Percentiles rank a stretch among this genome's conserved stretches.
phyloP scores from a whole-genome alignment of 2,888 invertebrate genomes.

The Acleris cristana region DNA sequence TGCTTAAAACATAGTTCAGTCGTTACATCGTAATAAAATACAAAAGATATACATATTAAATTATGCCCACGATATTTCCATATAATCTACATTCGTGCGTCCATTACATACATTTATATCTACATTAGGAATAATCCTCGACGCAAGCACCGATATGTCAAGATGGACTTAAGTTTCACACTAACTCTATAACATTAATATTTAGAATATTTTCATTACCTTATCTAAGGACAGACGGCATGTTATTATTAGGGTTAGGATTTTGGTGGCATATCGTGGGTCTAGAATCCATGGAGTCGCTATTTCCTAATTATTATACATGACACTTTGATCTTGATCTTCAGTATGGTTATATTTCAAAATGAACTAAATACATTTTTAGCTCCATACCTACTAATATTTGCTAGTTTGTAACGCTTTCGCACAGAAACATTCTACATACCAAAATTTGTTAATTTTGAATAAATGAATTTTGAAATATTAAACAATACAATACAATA shows the following conservation, averaged over 20 bases:
- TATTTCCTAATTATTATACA: too few species aligned
- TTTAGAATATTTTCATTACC: constrained; percentile 72
- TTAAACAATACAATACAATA: too few species aligned
- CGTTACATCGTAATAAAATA: constrained; percentile 37
- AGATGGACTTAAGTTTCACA: constrained; percentile 69
- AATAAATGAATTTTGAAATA: too few species aligned
- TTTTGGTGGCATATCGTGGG: too few species aligned
- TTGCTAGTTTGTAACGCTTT: too few species aligned
- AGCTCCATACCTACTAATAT: too few species aligned
- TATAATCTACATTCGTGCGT: constrained; percentile 28
- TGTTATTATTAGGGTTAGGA: constrained; percentile 43
- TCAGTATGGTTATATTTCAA: too few species aligned
- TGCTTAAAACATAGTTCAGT: constrained; percentile 35
- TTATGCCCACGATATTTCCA: constrained; percentile 40
- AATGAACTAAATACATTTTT: too few species aligned
- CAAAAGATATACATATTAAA: constrained; percentile 39
- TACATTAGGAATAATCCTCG: constrained; percentile 48
- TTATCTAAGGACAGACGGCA: constrained; percentile 70
- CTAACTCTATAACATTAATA: constrained; percentile 54
- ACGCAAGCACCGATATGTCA: constrained; percentile 82
- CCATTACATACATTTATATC: constrained; percentile 26
- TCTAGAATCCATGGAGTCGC: too few species aligned
- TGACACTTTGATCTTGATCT: too few species aligned
- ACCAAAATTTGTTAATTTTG: too few species aligned
- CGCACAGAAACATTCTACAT: too few species aligned